Evolutionary conservation across 2,113 vertebrate species (phyloP), one percentile per base, ranked within the genome.

Genomic region (Ginglymostoma cirratum): DNA sequence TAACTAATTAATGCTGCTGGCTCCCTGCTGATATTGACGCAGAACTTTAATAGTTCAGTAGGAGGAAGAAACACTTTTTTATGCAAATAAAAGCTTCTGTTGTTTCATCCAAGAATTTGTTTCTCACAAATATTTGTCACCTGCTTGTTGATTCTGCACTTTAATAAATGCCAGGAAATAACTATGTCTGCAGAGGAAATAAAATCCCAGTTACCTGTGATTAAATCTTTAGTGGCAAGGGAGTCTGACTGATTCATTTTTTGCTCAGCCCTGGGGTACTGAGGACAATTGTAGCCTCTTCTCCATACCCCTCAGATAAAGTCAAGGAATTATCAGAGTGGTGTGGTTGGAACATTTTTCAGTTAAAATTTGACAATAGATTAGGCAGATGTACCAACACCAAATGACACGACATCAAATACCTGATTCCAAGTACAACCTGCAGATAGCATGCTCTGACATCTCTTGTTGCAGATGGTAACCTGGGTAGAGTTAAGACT

Each of bases 1-100:
- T 92, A 92, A 92, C 87, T 92, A 92, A 92, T 92, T 92, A 92
- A 92, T 92, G 87, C 61, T 65, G 87, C n/a, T 92, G 87, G 55
- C 17, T 15, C 55, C 87, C 87, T 92, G 87, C 87, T 34, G 61
- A 15, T 92, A 65, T 92, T 92, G 87, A 92, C 34, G 55, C 87
- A 92, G 65, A 65, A 65, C 14, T n/a, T n/a, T 65, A 65, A 65
- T 92, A n/a, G 87, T 92, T 92, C 55, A 92, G 87, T 61, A 17
- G 52, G 87, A 61, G 27, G 87, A 65, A 92, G 87, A 92, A 92
- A 92, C 87, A 92, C 87, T 65, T 65, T n/a, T 89, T 92, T 19
- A 92, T 61, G 55, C 87, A 92, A 92, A 92, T 92, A 5, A 92
- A 92, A 15, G 17, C 30, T 92, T 34, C 87, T 92, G 52, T 30